These are phyloP conservation scores for Coilia nasus DNA, from an alignment of 2,797 vertebrate species.

Conservation along the genomic window DNA sequence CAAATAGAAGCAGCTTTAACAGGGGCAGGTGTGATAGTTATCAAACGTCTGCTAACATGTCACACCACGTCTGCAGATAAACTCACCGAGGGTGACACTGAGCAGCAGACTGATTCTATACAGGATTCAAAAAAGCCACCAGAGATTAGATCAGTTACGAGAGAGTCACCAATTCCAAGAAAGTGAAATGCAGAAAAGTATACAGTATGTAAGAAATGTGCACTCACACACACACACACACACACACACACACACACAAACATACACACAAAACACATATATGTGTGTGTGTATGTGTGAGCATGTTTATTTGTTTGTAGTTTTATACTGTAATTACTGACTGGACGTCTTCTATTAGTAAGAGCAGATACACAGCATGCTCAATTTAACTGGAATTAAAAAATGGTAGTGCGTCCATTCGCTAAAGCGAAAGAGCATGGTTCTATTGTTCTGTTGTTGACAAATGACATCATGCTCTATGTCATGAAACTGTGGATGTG, in stretches of 20 bases:
- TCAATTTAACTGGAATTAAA: not conserved
- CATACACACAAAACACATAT: no score
- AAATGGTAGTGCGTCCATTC: not conserved
- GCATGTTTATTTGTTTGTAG: no score
- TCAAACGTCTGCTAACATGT: not conserved
- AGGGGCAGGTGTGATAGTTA: conserved; percentile 5
- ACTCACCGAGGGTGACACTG: not conserved
- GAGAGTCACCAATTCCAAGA: no score
- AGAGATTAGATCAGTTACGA: not conserved
- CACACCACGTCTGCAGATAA: not conserved
- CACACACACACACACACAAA: no score
- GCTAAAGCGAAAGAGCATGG: no score
- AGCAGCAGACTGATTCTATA: not conserved
- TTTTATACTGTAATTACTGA: no score
- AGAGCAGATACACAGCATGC: not conserved
- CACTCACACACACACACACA: no score
- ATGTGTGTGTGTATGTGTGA: no score
- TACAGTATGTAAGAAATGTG: no score
- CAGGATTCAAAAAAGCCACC: not conserved
- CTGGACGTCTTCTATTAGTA: not conserved
- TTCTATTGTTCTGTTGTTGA: not conserved
- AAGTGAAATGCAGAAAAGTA: no score
- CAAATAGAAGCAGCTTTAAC: not conserved
- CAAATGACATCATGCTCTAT: not conserved
- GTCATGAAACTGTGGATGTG: not conserved